Conservation (phyloP, 2,797 vertebrate genomes). For the Paramormyrops hopkinsi region DNA sequence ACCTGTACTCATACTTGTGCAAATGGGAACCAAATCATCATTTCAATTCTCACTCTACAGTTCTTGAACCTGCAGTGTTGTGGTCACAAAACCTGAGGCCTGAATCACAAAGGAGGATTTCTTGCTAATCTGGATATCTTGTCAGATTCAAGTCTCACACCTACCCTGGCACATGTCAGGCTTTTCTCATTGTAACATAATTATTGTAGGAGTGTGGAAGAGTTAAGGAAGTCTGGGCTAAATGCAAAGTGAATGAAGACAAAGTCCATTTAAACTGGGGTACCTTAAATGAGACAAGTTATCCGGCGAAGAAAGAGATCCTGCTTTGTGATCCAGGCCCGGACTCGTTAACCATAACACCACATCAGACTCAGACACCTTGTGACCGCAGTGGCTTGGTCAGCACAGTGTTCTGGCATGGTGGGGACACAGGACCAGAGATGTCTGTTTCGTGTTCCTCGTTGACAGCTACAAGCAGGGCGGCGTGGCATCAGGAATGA, state of each 20-base stretch:
- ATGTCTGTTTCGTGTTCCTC: not conserved
- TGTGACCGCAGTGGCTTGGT: not conserved
- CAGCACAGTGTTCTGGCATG: not conserved
- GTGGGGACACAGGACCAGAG: not conserved
- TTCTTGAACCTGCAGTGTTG: not conserved
- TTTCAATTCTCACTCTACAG: not conserved
- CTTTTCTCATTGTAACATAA: not conserved
- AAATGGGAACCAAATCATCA: not conserved
- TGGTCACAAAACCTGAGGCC: not conserved
- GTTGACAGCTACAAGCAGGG: constrained; percentile 74
- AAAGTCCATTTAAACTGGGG: not conserved
- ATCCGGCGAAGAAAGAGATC: not conserved
- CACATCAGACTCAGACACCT: not conserved
- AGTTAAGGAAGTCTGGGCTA: not conserved
- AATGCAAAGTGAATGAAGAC: not conserved
- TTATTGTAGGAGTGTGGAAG: no score
- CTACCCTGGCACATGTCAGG: not conserved
- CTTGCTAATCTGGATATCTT: not conserved
- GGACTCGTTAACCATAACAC: not conserved
- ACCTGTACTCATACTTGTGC: not conserved
- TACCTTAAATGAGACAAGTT: not conserved
- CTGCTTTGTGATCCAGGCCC: not conserved
- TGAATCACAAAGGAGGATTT: not conserved
- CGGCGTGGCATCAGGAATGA: constrained; percentile 77
- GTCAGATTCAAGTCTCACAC: not conserved